Evolutionary conservation across 2,113 vertebrate genomes (phyloP), one percentile per base, ranked within the genome.

Genomic region (Melanotaenia duboulayi): DNA sequence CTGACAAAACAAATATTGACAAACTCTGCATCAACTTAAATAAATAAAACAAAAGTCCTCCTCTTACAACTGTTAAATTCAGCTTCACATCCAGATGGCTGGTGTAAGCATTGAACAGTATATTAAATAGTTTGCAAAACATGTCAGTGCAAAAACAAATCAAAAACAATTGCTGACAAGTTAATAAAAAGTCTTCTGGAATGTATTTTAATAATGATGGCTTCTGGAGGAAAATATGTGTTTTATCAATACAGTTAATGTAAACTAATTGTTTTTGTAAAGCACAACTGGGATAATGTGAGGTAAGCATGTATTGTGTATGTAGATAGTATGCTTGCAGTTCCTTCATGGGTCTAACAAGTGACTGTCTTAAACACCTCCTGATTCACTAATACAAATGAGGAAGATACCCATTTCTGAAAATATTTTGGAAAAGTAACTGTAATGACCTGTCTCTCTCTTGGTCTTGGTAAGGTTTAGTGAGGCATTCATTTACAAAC

Each of bases 61-160:
- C 74, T 83, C 3, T 62, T 23, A 58, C 50, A 72, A 40, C 81
- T 25, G 69, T 79, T 81, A 84, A 64, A 77, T 28, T 80, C 40
- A 64, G 66, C 72, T 69, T 69, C 68, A 74, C 76, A 88, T 82
- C 55, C 35, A 76, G 69, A 68, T 40, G 56, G 73, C 72, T 69
- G 76, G 75, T 74, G 73, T 28, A 67, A 48, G 60, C 70, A 54
- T 70, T 56, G 66, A 65, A 65, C 69, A 51, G 44, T 67, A 62
- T 67, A 56, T 82, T 89, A 86, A 83, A 81, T 83, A 85, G 66
- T 70, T 72, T 67, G 35, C 75, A 81, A n/a, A n/a, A 74, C 65
- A 39, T 48, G 65, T 72, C 70, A 88, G 89, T 91, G 90, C 87
- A 89, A 91, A 81, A 39, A 56, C 67, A 23, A 66, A 71, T 72